A percentile compares a stretch with the other conserved stretches of the same genome.
Evolutionary conservation across 2,113 vertebrate genomes (phyloP).

Genomic region (Rhombomys opimus): DNA sequence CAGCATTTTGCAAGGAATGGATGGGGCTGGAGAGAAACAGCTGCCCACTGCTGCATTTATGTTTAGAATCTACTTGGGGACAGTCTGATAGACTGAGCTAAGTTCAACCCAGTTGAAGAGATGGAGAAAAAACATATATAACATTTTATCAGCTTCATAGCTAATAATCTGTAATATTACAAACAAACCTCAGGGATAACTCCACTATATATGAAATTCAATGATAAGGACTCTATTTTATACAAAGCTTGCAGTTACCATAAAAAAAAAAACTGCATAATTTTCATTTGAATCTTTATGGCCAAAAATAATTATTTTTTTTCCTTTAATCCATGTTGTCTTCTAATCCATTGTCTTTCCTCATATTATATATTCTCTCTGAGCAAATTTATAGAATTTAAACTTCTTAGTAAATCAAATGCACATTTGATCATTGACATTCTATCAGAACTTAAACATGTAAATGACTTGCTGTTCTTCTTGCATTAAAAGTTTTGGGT

Average conservation of each 20-base stretch:
- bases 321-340: neutral
- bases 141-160: slow-evolving; percentile 23
- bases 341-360: slow-evolving; percentile 21
- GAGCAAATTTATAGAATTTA: neutral
- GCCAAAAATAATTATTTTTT: slow-evolving; percentile 9
- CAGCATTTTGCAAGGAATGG: slow-evolving; percentile 72
- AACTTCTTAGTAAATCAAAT: neutral
- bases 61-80: slow-evolving; percentile 63
- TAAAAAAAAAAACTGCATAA: neutral
- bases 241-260: neutral
- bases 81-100: neutral
- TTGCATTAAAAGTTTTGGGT: neutral
- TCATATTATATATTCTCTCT: neutral
- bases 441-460: neutral
- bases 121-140: neutral
- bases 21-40: slow-evolving; percentile 25
- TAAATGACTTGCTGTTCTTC: neutral
- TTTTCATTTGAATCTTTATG: slow-evolving; percentile 55
- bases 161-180: slow-evolving; percentile 11
- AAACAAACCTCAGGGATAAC: slow-evolving; percentile 42
- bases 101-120: slow-evolving; percentile 3
- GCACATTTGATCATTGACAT: neutral
- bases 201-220: neutral
- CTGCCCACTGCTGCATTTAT: slow-evolving; percentile 26
- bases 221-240: slow-evolving; percentile 24